Conservation (phyloP, 2,888 invertebrate genomes). For the Dendrolimus houi region DNA sequence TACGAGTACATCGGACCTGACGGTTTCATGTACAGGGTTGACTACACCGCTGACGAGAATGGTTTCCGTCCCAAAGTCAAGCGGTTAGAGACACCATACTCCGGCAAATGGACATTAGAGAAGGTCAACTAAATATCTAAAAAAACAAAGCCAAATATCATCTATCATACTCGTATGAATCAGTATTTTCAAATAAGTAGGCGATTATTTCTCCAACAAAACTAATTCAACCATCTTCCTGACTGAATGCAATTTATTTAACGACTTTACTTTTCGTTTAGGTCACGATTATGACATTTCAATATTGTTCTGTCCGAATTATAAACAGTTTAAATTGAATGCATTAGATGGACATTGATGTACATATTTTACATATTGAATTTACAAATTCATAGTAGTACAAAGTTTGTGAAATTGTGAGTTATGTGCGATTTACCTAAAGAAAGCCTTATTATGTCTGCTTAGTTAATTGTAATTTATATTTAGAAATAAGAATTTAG, state of each 20-base stretch:
- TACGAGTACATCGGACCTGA: slow-evolving; percentile 74
- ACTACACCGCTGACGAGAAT: slow-evolving; percentile 71
- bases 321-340: slow-evolving; percentile 12
- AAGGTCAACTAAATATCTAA: slow-evolving; percentile 45
- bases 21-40: slow-evolving; percentile 69
- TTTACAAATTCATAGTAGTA: slow-evolving; percentile 28
- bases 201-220: slow-evolving; percentile 18
- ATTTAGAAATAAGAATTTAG: slow-evolving; percentile 55
- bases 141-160: slow-evolving; percentile 12
- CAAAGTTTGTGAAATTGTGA: slow-evolving; percentile 28
- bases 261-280: slow-evolving; percentile 24
- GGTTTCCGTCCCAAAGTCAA: slow-evolving; percentile 66
- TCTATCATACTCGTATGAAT: slow-evolving; percentile 35
- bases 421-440: slow-evolving; percentile 21
- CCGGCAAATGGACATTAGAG: slow-evolving; percentile 66
- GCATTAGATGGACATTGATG: slow-evolving; percentile 19
- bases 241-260: slow-evolving; percentile 33
- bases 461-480: slow-evolving; percentile 63
- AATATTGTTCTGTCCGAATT: slow-evolving; percentile 24
- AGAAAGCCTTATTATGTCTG: slow-evolving; percentile 34
- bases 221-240: slow-evolving; percentile 16
- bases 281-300: slow-evolving; percentile 53
- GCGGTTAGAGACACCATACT: slow-evolving; percentile 65
- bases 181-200: slow-evolving; percentile 61
- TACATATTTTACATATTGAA: slow-evolving; percentile 22